Conservation (phyloP, 2,797 vertebrate genomes). For the Dermochelys coriacea region DNA sequence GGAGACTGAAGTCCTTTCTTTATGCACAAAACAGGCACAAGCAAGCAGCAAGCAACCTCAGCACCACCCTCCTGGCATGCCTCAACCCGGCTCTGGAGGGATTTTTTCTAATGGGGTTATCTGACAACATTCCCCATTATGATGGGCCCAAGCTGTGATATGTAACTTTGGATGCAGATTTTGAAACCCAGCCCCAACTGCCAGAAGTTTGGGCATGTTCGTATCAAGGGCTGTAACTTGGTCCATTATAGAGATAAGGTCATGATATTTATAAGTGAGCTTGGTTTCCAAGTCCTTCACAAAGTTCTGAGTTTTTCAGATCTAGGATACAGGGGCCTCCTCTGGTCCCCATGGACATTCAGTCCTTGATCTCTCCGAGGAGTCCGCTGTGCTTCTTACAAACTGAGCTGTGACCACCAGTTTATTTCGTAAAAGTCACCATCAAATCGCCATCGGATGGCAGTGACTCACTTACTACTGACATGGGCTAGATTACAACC, state of each 20-base stretch:
- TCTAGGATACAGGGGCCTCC: neutral
- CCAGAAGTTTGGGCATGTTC: neutral
- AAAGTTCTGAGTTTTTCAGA: neutral
- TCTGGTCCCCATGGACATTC: neutral
- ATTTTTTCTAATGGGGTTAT: neutral
- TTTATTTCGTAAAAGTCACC: constrained; percentile 7
- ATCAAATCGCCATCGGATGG: constrained; percentile 12
- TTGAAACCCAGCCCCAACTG: neutral
- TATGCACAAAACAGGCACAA: neutral
- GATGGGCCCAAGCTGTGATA: neutral
- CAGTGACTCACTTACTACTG: neutral
- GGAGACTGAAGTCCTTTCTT: neutral
- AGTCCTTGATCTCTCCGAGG: neutral
- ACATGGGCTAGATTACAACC: neutral
- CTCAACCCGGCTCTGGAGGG: neutral
- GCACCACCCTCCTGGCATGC: neutral
- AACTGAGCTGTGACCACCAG: neutral
- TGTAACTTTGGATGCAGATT: neutral
- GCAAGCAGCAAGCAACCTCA: neutral
- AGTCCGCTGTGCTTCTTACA: constrained; percentile 14
- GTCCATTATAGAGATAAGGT: neutral
- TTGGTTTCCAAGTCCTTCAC: neutral
- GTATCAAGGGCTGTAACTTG: neutral
- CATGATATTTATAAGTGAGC: constrained; percentile 12
- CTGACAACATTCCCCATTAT: neutral